These are phyloP conservation scores for Eulemur rubriventer DNA, from an alignment of 2,797 vertebrate species.

Conservation along the genomic window DNA sequence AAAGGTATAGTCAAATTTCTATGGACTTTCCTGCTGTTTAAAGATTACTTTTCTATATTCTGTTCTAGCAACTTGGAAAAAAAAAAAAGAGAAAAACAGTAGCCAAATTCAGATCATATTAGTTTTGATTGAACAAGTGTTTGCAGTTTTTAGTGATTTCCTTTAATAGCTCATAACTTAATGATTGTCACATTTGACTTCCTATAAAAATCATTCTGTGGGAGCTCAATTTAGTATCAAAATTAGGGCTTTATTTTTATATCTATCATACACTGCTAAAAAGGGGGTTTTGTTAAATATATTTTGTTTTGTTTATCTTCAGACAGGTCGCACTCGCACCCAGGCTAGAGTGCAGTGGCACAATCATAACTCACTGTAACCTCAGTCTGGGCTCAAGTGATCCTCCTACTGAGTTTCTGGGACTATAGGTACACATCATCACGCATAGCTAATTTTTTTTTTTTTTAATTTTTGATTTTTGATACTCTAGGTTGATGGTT, in stretches of 20 bases:
- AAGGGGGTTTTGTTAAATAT: neutral
- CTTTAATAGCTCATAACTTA: neutral
- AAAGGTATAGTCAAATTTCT: neutral
- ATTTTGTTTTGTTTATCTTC: neutral
- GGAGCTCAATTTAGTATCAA: neutral
- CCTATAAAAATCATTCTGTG: neutral
- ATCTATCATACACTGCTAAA: neutral
- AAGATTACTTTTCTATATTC: neutral
- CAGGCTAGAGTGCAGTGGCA: neutral
- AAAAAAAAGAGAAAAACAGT: neutral
- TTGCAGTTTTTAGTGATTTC: neutral
- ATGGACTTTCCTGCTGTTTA: neutral
- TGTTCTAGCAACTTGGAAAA: neutral
- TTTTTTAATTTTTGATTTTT: neutral
- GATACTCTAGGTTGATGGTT: too few relatives aligned
- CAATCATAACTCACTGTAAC: neutral
- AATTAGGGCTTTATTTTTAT: neutral
- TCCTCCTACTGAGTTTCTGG: neutral
- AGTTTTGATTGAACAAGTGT: neutral
- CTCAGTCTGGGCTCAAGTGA: neutral
- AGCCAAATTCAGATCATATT: neutral
- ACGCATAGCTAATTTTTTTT: neutral
- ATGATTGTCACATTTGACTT: neutral
- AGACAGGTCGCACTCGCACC: neutral
- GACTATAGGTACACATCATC: neutral